Evolutionary conservation across 2,888 invertebrate genomes (phyloP).

Genomic region (Orchesella flavescens): DNA sequence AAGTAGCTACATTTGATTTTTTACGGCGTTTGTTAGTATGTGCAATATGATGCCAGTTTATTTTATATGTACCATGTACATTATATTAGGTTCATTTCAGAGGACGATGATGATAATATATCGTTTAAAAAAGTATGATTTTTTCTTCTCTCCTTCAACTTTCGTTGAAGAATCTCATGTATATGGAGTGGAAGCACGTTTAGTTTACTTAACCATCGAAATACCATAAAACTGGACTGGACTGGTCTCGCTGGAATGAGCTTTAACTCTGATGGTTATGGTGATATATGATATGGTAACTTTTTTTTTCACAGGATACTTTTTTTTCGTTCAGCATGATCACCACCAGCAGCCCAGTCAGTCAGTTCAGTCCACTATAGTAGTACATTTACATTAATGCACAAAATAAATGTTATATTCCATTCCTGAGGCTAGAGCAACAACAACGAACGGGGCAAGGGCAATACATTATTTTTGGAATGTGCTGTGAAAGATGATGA

Average conservation of each 20-base stretch:
- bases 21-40: no score
- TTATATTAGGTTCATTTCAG: neutral
- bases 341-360: neutral
- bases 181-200: constrained; percentile 11
- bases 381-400: neutral
- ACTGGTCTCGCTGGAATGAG: constrained; percentile 30
- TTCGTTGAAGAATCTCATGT: neutral
- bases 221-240: constrained; percentile 47
- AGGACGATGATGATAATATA: neutral
- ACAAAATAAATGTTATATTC: neutral
- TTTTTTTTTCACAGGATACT: constrained; percentile 17
- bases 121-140: neutral
- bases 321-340: neutral
- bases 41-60: no score
- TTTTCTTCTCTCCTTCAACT: neutral
- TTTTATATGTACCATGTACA: neutral
- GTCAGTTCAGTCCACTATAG: neutral
- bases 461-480: constrained; percentile 59
- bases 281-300: constrained; percentile 58
- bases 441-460: constrained; percentile 17
- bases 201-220: constrained; percentile 36
- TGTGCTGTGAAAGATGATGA: constrained; percentile 57
- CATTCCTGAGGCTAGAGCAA: constrained; percentile 5
- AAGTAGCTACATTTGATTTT: no score
- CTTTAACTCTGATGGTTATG: constrained; percentile 13